These are phyloP conservation scores for Tenebrio molitor DNA, from an alignment of 1,140 invertebrate species.

Conservation along the genomic window DNA sequence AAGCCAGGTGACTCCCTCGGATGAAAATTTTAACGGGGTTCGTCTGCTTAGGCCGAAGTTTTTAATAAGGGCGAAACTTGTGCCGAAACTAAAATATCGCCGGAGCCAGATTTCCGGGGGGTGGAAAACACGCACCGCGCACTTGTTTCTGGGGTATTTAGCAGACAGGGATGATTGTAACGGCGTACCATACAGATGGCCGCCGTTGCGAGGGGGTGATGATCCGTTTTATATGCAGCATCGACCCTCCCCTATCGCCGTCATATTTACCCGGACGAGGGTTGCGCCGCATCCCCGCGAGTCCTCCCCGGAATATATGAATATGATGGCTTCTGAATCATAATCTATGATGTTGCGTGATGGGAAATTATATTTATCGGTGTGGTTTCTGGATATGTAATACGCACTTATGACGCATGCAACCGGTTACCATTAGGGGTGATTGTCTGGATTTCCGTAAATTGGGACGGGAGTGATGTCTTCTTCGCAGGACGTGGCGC, in stretches of 20 bases:
- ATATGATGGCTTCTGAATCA: slow-evolving; percentile 61
- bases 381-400: slow-evolving; percentile 41
- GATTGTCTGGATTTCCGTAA: slow-evolving; percentile 28
- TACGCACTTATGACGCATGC: slow-evolving; percentile 48
- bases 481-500: too few species aligned
- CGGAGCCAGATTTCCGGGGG: too few species aligned
- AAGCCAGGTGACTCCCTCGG: neutral
- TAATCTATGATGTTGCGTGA: slow-evolving; percentile 59
- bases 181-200: slow-evolving; percentile 45
- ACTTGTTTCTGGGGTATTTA: neutral
- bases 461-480: neutral
- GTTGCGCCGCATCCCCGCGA: slow-evolving; percentile 24
- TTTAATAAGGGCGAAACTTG: neutral
- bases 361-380: slow-evolving; percentile 59
- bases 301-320: slow-evolving; percentile 56
- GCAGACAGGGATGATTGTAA: neutral
- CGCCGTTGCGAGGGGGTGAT: slow-evolving; percentile 50
- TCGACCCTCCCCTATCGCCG: slow-evolving; percentile 52
- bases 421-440: slow-evolving; percentile 40
- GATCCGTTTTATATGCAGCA: slow-evolving; percentile 60
- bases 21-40: slow-evolving; percentile 7
- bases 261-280: slow-evolving; percentile 51
- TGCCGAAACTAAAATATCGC: neutral
- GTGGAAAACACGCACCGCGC: too few species aligned
- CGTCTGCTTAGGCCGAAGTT: neutral